Percentiles rank a stretch among this genome's conserved stretches.
These are phyloP conservation scores for Cryptocephalus primarius DNA, from an alignment of 2,888 invertebrate species.

Conservation along the genomic window DNA sequence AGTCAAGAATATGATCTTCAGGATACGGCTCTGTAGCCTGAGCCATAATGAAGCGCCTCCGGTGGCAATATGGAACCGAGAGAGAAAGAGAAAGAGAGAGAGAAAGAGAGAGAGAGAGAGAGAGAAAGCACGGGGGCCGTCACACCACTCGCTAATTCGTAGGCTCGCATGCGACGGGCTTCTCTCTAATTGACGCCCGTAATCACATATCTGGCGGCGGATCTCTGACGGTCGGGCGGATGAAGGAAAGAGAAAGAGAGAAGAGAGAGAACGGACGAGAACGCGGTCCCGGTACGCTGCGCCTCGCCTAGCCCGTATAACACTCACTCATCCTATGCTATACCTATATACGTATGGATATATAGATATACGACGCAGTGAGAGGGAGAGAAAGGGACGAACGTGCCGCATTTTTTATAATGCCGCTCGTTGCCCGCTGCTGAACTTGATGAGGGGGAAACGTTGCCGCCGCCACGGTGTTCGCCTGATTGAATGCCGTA, in stretches of 20 bases:
- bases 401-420: constrained; percentile 8
- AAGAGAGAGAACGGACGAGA: too few species aligned
- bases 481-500: constrained; percentile 4
- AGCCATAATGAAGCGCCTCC: constrained; percentile 16
- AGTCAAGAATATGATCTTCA: too few species aligned
- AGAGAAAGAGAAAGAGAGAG: too few species aligned
- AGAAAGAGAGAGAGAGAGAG: too few species aligned
- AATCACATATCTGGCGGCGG: constrained; percentile 27
- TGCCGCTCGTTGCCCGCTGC: constrained; percentile 6
- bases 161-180: constrained; percentile 21
- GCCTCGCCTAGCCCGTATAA: constrained; percentile 4
- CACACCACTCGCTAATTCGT: constrained; percentile 17
- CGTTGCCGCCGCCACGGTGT: not conserved
- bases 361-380: too few species aligned
- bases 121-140: too few species aligned
- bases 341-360: too few species aligned
- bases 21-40: not conserved
- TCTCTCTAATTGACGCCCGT: constrained; percentile 29
- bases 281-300: not conserved
- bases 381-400: not conserved
- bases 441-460: not conserved
- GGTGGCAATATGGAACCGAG: constrained; percentile 17
- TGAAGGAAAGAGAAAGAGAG: too few species aligned
- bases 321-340: too few species aligned
- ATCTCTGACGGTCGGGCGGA: constrained; percentile 1